Evolutionary conservation across 2,888 invertebrate species (phyloP).

Genomic region (Syritta pipiens): DNA sequence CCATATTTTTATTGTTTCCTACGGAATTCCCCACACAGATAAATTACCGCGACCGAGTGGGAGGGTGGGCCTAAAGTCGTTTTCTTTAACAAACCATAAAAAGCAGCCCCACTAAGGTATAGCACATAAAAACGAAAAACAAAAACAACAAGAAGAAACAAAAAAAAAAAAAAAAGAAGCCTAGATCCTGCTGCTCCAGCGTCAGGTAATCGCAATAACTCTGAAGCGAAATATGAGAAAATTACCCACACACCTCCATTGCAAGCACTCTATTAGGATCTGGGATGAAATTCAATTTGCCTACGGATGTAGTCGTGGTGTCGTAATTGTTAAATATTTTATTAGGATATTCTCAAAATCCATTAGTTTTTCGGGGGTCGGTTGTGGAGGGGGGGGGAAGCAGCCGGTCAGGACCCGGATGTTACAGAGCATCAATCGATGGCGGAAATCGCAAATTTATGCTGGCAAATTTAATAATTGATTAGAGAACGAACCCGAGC

Average conservation of each 20-base stretch:
- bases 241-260: slow-evolving; percentile 43
- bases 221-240: slow-evolving; percentile 59
- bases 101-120: slow-evolving; percentile 22
- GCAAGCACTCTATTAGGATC: slow-evolving; percentile 45
- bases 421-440: slow-evolving; percentile 54
- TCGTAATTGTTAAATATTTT: slow-evolving; percentile 63
- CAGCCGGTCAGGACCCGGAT: slow-evolving; percentile 29
- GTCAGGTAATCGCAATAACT: slow-evolving; percentile 64
- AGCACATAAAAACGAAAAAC: slow-evolving; percentile 13
- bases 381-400: neutral
- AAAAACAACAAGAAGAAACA: neutral
- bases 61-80: slow-evolving; percentile 37
- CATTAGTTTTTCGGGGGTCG: slow-evolving; percentile 45
- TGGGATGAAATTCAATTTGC: slow-evolving; percentile 62
- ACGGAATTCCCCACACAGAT: slow-evolving; percentile 61
- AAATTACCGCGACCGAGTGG: slow-evolving; percentile 60
- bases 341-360: slow-evolving; percentile 61
- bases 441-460: slow-evolving; percentile 41
- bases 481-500: slow-evolving; percentile 6
- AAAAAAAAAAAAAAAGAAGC: slow-evolving; percentile 7
- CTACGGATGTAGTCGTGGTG: slow-evolving; percentile 48
- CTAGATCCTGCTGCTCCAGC: slow-evolving; percentile 35
- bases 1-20: slow-evolving; percentile 77
- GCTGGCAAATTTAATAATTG: slow-evolving; percentile 46
- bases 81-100: slow-evolving; percentile 57